These are phyloP conservation scores for Antennarius striatus DNA, from an alignment of 2,113 vertebrate species.

Conservation along the genomic window DNA sequence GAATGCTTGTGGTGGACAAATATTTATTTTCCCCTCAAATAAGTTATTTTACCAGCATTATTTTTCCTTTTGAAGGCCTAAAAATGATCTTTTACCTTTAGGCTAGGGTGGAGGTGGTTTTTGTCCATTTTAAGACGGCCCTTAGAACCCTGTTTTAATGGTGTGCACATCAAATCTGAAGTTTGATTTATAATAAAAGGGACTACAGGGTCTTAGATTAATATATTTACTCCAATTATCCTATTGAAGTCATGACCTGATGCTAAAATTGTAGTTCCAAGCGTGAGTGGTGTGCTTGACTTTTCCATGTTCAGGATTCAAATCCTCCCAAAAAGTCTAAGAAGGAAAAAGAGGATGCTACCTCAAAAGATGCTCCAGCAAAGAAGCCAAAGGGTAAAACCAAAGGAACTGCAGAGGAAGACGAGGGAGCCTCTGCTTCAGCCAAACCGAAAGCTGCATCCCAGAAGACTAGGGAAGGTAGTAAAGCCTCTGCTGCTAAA, in stretches of 20 bases:
- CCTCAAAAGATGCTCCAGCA: constrained; percentile 59
- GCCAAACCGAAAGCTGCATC: constrained; percentile 30
- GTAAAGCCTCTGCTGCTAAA: constrained; percentile 34
- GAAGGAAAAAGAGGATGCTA: not conserved
- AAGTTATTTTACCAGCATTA: no score
- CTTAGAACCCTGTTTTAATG: no score
- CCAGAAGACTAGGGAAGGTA: constrained; percentile 19
- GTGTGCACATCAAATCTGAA: no score
- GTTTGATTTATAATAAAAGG: no score
- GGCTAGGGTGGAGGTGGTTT: no score
- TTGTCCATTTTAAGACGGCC: no score
- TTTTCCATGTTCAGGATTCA: constrained; percentile 24
- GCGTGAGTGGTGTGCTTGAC: not conserved
- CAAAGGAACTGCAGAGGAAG: not conserved
- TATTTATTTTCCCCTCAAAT: not conserved
- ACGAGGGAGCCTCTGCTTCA: not conserved
- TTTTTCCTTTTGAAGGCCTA: no score
- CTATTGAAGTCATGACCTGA: no score
- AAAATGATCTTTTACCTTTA: no score
- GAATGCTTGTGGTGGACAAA: not conserved
- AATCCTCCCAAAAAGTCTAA: constrained; percentile 49
- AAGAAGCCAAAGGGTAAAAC: constrained; percentile 76
- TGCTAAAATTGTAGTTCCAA: not conserved
- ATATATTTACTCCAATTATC: no score
- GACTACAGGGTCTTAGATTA: no score